Conservation (phyloP, 2,888 invertebrate genomes). For the Neria commutata region DNA sequence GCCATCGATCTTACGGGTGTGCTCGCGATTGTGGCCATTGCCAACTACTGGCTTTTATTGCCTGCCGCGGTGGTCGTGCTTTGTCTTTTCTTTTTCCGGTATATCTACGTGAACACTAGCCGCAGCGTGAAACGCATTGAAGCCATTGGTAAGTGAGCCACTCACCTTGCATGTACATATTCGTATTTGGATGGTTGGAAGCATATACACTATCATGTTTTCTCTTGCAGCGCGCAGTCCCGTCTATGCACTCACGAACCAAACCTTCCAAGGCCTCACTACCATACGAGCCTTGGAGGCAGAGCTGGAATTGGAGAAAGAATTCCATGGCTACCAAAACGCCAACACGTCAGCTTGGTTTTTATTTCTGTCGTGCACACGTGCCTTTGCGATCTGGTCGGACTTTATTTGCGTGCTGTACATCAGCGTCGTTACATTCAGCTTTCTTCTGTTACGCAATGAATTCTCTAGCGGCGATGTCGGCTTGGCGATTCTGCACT, state of each 20-base stretch:
- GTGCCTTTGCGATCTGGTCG: slow-evolving; percentile 92
- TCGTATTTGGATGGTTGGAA: neutral
- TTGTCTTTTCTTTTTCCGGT: slow-evolving; percentile 67
- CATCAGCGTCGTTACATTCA: slow-evolving; percentile 82
- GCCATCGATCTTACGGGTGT: slow-evolving; percentile 62
- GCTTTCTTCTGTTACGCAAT: slow-evolving; percentile 73
- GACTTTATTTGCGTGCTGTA: slow-evolving; percentile 88
- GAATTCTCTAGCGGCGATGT: slow-evolving; percentile 67
- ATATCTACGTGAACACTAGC: slow-evolving; percentile 65
- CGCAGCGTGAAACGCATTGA: slow-evolving; percentile 64
- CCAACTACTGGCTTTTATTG: slow-evolving; percentile 69
- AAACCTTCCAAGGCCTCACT: slow-evolving; percentile 76
- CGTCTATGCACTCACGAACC: slow-evolving; percentile 76
- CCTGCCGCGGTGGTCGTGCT: slow-evolving; percentile 68
- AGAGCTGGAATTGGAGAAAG: slow-evolving; percentile 67
- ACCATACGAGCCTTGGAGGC: slow-evolving; percentile 77
- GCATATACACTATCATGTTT: neutral
- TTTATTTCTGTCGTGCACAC: slow-evolving; percentile 83
- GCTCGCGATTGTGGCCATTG: slow-evolving; percentile 69
- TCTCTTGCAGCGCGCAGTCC: slow-evolving; percentile 73
- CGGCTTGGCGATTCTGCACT: slow-evolving; percentile 75
- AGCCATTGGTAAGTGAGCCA: slow-evolving; percentile 54
- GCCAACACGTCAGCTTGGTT: slow-evolving; percentile 77
- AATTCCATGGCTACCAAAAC: slow-evolving; percentile 71
- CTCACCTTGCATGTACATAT: neutral